A percentile compares a stretch with the other conserved stretches of the same genome.
Conservation (phyloP, 2,888 invertebrate genomes). For the Cheilosia pagana region DNA sequence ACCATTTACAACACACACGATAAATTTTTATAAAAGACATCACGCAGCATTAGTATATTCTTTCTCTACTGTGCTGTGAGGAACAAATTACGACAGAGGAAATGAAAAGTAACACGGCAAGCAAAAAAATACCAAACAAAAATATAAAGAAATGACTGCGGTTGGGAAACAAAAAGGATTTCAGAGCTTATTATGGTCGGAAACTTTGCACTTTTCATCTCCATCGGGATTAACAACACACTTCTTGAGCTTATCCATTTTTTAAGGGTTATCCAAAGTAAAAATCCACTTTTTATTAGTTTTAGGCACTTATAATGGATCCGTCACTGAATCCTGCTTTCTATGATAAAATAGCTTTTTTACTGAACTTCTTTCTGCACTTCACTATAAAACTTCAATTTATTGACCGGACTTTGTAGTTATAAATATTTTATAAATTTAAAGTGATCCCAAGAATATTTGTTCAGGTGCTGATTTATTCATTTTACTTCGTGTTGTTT, state of each 20-base stretch:
- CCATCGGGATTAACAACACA: background rate
- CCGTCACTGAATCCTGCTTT: conserved; percentile 7
- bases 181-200: too few species aligned
- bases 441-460: too few species aligned
- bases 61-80: background rate
- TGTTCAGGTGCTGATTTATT: background rate
- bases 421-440: too few species aligned
- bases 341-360: background rate
- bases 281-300: conserved; percentile 14
- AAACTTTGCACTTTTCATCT: background rate
- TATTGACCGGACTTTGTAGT: too few species aligned
- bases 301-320: conserved; percentile 21
- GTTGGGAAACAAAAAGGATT: background rate
- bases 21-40: conserved; percentile 14
- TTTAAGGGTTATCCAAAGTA: conserved; percentile 15
- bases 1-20: background rate
- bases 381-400: conserved; percentile 12
- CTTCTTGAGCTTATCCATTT: conserved; percentile 5
- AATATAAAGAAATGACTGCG: background rate
- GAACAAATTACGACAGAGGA: conserved; percentile 15
- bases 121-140: background rate
- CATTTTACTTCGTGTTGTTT: background rate
- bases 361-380: conserved; percentile 3
- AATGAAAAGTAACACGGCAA: background rate
- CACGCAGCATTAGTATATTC: conserved; percentile 4